A percentile compares a stretch with the other conserved stretches of the same genome.
Evolutionary conservation across 1,140 invertebrate species (phyloP).

Genomic region (Stegodyphus dumicola): DNA sequence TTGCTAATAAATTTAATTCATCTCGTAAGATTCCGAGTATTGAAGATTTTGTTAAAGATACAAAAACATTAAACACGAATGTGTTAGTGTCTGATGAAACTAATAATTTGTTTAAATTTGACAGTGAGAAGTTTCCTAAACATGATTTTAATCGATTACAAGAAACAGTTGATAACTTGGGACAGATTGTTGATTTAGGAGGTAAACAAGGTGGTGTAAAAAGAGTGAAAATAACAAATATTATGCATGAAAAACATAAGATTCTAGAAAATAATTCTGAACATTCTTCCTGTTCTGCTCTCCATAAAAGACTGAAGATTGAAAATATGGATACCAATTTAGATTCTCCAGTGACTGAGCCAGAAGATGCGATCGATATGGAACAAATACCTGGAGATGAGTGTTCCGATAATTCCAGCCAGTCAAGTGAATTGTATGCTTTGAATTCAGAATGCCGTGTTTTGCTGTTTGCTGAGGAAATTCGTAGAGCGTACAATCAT

Average conservation of each 20-base stretch:
- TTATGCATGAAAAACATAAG: constrained; percentile 65
- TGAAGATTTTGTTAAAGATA: constrained; percentile 75
- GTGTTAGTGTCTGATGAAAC: constrained; percentile 72
- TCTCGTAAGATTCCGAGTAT: constrained; percentile 66
- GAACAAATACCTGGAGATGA: constrained; percentile 43
- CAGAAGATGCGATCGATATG: constrained; percentile 41
- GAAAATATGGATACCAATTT: constrained; percentile 45
- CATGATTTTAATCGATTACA: constrained; percentile 65
- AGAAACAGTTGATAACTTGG: constrained; percentile 68
- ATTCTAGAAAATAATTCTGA: constrained; percentile 33
- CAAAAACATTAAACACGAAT: constrained; percentile 76
- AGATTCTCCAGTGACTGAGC: constrained; percentile 24
- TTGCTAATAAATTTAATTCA: constrained; percentile 59
- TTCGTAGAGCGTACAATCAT: constrained; percentile 72
- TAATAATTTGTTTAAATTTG: constrained; percentile 73
- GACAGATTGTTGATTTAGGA: constrained; percentile 69
- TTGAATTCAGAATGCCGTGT: constrained; percentile 42
- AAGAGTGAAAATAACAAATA: constrained; percentile 71
- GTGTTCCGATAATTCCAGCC: constrained; percentile 41
- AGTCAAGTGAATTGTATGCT: constrained; percentile 43
- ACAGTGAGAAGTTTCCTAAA: constrained; percentile 75
- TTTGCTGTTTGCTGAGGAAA: constrained; percentile 68
- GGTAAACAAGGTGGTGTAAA: constrained; percentile 69
- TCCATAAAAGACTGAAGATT: constrained; percentile 41
- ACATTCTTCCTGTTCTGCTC: constrained; percentile 23